Evolutionary conservation across 2,113 vertebrate genomes (phyloP).

Genomic region (Pangasianodon hypophthalmus): DNA sequence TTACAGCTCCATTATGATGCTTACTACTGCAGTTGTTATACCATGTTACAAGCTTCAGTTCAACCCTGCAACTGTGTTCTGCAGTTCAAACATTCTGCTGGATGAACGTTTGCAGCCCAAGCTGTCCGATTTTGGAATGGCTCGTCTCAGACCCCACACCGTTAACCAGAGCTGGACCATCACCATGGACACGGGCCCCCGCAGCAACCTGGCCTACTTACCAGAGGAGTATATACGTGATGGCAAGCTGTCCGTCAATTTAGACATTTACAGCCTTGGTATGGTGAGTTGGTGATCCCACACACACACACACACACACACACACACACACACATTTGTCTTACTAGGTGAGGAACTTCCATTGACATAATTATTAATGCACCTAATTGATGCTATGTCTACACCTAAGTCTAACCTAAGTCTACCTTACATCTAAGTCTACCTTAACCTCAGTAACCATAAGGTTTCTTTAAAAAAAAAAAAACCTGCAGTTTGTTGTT

Average conservation of each 20-base stretch:
- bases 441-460: not conserved
- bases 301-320: not conserved
- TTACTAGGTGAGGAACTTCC: not conserved
- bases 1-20: not conserved
- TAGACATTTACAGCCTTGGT: slow-evolving; percentile 78
- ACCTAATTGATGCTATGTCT: not conserved
- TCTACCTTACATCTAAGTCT: too few relatives aligned
- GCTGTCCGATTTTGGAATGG: slow-evolving; percentile 69
- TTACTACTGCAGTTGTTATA: not conserved
- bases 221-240: slow-evolving; percentile 74
- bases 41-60: not conserved
- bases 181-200: slow-evolving; percentile 55
- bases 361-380: not conserved
- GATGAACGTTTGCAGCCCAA: slow-evolving; percentile 70
- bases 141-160: slow-evolving; percentile 66
- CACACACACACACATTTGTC: not conserved
- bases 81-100: slow-evolving; percentile 72
- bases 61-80: not conserved
- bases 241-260: slow-evolving; percentile 70
- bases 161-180: slow-evolving; percentile 63
- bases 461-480: too few relatives aligned
- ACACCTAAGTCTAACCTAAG: not conserved
- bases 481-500: too few relatives aligned
- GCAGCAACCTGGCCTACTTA: slow-evolving; percentile 69
- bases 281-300: slow-evolving; percentile 63